Evolutionary conservation across 2,888 invertebrate genomes (phyloP).

Genomic region (Ceramica pisi): DNA sequence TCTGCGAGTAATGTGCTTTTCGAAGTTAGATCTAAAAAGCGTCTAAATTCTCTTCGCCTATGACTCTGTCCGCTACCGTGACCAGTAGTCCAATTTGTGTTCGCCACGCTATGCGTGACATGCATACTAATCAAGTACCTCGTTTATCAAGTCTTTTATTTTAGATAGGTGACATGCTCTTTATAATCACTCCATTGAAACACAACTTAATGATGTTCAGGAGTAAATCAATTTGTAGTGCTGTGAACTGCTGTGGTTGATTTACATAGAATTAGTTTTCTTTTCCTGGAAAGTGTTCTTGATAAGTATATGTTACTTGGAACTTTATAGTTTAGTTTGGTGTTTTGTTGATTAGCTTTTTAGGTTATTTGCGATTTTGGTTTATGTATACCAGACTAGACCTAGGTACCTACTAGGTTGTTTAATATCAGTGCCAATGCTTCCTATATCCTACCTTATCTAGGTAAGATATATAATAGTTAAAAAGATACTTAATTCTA

Average conservation of each 20-base stretch:
- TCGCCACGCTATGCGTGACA: slow-evolving; percentile 66
- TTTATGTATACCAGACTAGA: background rate
- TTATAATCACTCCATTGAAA: slow-evolving; percentile 35
- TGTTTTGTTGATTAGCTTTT: no score
- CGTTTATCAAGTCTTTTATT: slow-evolving; percentile 51
- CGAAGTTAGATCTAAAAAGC: background rate
- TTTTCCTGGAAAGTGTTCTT: slow-evolving; percentile 13
- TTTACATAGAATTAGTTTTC: slow-evolving; percentile 17
- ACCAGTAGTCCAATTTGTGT: slow-evolving; percentile 67
- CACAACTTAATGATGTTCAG: slow-evolving; percentile 38
- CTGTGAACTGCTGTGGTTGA: slow-evolving; percentile 2
- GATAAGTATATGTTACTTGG: slow-evolving; percentile 1
- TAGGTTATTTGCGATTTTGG: slow-evolving; percentile 4
- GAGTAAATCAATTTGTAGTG: slow-evolving; percentile 35
- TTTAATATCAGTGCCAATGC: no score
- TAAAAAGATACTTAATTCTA: no score
- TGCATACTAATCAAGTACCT: slow-evolving; percentile 58
- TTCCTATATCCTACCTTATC: no score
- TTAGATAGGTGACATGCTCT: slow-evolving; percentile 43
- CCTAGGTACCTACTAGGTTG: no score
- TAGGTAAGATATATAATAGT: no score
- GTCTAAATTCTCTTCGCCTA: slow-evolving; percentile 21
- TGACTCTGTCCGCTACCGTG: slow-evolving; percentile 29
- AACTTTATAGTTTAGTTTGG: background rate
- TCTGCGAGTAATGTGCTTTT: no score